phyloP scores from a whole-genome alignment of 2,113 vertebrate species.

The Limanda limanda region DNA sequence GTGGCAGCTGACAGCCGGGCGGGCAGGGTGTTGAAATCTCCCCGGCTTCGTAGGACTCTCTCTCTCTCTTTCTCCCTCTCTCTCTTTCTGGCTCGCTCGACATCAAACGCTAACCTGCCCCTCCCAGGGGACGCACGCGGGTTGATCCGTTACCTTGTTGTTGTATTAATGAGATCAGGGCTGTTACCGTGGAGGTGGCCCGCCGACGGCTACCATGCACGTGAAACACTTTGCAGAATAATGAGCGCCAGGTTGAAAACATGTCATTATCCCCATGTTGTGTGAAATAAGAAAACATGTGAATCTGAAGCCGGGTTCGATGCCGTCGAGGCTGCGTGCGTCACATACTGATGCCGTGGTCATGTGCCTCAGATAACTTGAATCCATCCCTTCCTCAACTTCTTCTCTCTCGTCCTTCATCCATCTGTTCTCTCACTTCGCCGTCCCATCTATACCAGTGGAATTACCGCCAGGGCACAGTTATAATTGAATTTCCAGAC shows the following conservation, averaged over 20 bases:
- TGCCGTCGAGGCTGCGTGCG: not conserved
- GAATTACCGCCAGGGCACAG: constrained; percentile 76
- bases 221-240: not conserved
- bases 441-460: constrained; percentile 74
- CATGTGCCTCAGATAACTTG: constrained; percentile 1
- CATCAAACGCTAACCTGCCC: constrained; percentile 66
- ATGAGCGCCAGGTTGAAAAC: constrained; percentile 12
- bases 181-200: constrained; percentile 27
- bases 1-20: constrained; percentile 24
- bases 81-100: constrained; percentile 17
- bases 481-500: constrained; percentile 83
- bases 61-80: not conserved
- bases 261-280: constrained; percentile 1
- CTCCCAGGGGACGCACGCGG: constrained; percentile 38
- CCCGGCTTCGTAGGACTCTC: constrained; percentile 25
- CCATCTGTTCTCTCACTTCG: constrained; percentile 50
- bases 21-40: constrained; percentile 35
- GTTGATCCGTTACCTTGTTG: constrained; percentile 66
- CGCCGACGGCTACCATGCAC: constrained; percentile 1
- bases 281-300: constrained; percentile 3
- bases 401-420: constrained; percentile 43
- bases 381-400: constrained; percentile 48
- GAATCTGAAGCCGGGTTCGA: not conserved
- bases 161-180: constrained; percentile 71
- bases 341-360: constrained; percentile 34